phyloP scores from a whole-genome alignment of 2,113 vertebrate genomes.

The Mastomys natalensis region DNA sequence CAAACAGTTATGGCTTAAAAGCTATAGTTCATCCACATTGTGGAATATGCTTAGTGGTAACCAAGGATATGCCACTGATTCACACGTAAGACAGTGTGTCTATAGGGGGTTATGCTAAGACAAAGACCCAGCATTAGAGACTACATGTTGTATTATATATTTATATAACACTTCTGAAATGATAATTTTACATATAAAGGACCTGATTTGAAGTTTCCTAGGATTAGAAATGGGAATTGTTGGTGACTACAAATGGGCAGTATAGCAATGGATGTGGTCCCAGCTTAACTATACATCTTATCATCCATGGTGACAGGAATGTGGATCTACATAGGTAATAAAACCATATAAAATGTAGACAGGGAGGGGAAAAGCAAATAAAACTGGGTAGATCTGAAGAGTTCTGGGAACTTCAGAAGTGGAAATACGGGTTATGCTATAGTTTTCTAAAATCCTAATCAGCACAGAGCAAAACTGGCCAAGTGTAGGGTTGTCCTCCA shows the following conservation, averaged over 20 bases:
- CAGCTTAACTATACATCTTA: not conserved
- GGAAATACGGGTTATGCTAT: not conserved
- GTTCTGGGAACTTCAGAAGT: not conserved
- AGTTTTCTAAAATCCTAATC: not conserved
- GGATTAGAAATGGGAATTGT: not conserved
- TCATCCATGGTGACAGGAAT: not conserved
- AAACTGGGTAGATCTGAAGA: conserved; percentile 3
- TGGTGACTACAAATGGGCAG: not conserved
- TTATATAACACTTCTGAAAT: not conserved
- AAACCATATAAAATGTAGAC: not conserved
- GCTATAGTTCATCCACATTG: not conserved
- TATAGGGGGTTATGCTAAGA: not conserved
- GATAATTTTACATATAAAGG: not conserved
- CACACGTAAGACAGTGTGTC: not conserved
- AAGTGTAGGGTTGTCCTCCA: not conserved
- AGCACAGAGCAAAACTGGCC: not conserved
- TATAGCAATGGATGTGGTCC: accelerated
- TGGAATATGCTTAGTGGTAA: not conserved
- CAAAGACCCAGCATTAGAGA: not conserved
- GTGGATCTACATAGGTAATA: not conserved
- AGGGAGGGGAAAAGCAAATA: not conserved
- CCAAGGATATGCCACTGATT: not conserved
- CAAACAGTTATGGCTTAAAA: not conserved
- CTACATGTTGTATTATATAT: not conserved
- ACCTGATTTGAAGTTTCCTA: not conserved